These are phyloP conservation scores for Chiloscyllium plagiosum DNA, from an alignment of 2,113 vertebrate genomes.

Conservation along the genomic window DNA sequence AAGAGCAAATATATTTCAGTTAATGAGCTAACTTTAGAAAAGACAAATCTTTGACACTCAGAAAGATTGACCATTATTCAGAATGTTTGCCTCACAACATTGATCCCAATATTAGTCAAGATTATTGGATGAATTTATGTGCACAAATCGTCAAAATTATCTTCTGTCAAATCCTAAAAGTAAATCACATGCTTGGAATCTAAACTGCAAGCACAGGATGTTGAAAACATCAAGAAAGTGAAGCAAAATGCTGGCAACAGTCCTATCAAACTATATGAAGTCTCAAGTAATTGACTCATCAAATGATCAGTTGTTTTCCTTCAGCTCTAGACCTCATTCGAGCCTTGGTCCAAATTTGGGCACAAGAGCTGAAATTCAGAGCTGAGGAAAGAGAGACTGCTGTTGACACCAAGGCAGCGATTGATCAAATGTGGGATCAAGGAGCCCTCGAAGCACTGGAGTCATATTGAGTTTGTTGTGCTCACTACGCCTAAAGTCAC, in stretches of 20 bases:
- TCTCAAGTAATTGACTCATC: background rate
- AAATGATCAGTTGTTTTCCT: background rate
- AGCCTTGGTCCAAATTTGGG: background rate
- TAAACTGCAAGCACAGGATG: background rate
- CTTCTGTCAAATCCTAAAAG: background rate
- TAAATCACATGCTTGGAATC: background rate
- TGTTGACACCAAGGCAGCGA: background rate
- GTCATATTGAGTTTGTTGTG: background rate
- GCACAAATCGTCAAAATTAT: background rate
- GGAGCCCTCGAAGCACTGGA: background rate
- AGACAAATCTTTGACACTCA: background rate
- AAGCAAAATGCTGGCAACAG: background rate
- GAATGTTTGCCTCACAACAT: background rate
- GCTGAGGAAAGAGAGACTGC: background rate
- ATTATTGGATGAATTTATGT: background rate
- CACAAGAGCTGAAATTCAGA: background rate
- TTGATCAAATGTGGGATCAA: background rate
- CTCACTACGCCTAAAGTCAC: too few relatives aligned
- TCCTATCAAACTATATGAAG: background rate
- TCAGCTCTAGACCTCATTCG: background rate
- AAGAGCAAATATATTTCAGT: background rate
- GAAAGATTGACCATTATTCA: constrained; percentile 4
- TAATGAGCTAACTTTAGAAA: background rate
- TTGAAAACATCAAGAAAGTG: background rate
- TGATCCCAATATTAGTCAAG: background rate